phyloP scores from a whole-genome alignment of 53 echinoderm and acorn worm species.

The Holothuria scabra region DNA sequence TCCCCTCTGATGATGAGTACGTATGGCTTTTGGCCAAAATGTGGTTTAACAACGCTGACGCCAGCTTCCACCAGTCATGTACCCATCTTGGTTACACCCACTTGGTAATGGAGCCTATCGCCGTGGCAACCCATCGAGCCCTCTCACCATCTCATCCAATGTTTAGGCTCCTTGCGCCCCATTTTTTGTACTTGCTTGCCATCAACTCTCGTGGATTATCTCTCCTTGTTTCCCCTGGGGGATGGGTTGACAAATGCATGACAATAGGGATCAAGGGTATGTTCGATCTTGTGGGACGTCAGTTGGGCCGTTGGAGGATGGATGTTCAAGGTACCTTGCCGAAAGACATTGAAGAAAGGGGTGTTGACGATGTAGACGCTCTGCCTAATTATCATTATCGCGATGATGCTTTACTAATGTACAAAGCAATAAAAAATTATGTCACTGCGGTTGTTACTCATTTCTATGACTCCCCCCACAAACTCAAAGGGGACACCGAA shows the following conservation, averaged over 20 bases:
- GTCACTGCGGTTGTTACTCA: neutral
- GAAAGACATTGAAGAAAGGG: slow-evolving; percentile 69
- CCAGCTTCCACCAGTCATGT: slow-evolving; percentile 75
- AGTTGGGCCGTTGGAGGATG: slow-evolving; percentile 66
- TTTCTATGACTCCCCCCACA: slow-evolving; percentile 17
- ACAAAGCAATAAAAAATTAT: slow-evolving; percentile 61
- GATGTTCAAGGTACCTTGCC: slow-evolving; percentile 69
- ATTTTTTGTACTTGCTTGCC: slow-evolving; percentile 81
- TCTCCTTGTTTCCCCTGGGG: slow-evolving; percentile 52
- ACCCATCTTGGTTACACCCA: slow-evolving; percentile 75
- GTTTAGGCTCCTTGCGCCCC: slow-evolving; percentile 78
- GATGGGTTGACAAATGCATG: slow-evolving; percentile 75
- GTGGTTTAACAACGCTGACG: slow-evolving; percentile 84
- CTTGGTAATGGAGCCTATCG: slow-evolving; percentile 60
- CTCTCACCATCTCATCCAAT: slow-evolving; percentile 86
- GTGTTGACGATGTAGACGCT: slow-evolving; percentile 65
- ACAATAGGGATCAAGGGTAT: slow-evolving; percentile 68
- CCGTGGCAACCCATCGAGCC: slow-evolving; percentile 59
- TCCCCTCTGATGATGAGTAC: slow-evolving; percentile 77
- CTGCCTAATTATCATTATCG: slow-evolving; percentile 84
- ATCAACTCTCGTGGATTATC: slow-evolving; percentile 51
- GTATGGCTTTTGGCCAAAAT: slow-evolving; percentile 90
- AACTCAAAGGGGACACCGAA: slow-evolving; percentile 52
- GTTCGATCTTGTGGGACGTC: slow-evolving; percentile 63
- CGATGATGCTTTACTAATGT: slow-evolving; percentile 72